These are phyloP conservation scores for Rhabdomys dilectus DNA, from an alignment of 2,113 vertebrate genomes.

Conservation along the genomic window DNA sequence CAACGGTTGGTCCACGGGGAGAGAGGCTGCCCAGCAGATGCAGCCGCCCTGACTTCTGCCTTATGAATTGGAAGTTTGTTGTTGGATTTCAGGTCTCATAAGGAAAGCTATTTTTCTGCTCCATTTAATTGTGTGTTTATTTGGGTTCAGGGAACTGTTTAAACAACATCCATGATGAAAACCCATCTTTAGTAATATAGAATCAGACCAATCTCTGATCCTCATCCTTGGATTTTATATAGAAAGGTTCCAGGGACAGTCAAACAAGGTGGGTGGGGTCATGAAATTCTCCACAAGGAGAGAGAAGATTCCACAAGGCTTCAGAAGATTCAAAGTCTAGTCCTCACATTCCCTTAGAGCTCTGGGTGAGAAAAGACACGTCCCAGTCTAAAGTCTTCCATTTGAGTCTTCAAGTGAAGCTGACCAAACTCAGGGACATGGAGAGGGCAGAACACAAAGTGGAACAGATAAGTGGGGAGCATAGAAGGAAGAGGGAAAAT, in stretches of 20 bases:
- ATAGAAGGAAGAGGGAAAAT: neutral
- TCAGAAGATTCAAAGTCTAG: neutral
- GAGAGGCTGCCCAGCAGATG: neutral
- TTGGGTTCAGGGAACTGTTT: slow-evolving; percentile 46
- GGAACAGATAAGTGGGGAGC: neutral
- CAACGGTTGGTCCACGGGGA: neutral
- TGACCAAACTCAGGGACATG: rapidly evolving
- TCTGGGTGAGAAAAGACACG: neutral
- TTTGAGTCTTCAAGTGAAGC: neutral
- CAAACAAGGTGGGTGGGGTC: neutral
- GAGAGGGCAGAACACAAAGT: rapidly evolving
- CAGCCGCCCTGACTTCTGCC: neutral
- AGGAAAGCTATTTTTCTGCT: slow-evolving; percentile 73
- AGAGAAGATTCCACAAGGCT: neutral
- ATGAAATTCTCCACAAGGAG: neutral
- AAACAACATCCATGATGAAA: neutral
- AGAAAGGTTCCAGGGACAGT: neutral
- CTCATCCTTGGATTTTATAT: neutral
- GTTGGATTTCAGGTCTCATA: slow-evolving; percentile 57
- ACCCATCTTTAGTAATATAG: neutral
- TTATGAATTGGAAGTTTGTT: slow-evolving; percentile 18
- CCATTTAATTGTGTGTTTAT: slow-evolving; percentile 30
- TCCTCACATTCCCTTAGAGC: neutral
- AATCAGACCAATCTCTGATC: neutral
- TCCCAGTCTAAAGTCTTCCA: neutral